Conservation (phyloP, 1,140 invertebrate genomes). For the Heliconius nattereri region DNA sequence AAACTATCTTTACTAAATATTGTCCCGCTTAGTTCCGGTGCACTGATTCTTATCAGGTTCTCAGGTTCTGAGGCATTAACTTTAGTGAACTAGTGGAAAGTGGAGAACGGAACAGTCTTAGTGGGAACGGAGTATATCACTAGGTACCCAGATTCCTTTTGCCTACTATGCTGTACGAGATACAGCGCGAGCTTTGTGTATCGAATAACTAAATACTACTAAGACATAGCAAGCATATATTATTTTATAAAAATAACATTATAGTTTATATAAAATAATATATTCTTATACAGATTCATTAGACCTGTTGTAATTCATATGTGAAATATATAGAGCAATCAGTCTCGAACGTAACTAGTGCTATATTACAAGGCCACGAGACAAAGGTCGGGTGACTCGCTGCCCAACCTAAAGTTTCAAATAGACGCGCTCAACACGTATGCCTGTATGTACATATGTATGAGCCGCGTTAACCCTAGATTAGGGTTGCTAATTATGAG, state of each 20-base stretch:
- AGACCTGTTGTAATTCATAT: not conserved
- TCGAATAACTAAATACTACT: no score
- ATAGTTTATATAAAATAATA: not conserved
- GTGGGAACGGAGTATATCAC: no score
- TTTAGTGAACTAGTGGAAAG: no score
- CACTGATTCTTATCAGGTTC: no score
- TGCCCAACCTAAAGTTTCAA: slow-evolving; percentile 24
- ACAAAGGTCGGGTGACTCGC: slow-evolving; percentile 31
- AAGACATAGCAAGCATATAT: no score
- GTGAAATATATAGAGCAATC: slow-evolving; percentile 18
- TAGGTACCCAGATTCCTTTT: no score
- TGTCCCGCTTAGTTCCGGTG: no score
- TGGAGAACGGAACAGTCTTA: no score
- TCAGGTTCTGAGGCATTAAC: no score
- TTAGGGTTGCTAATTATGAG: not conserved
- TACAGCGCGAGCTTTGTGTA: no score
- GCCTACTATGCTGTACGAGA: no score
- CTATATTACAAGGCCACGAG: slow-evolving; percentile 27
- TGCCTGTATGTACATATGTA: not conserved
- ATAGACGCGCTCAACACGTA: slow-evolving; percentile 20
- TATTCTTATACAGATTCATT: not conserved
- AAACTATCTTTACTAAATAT: no score
- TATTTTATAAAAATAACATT: not conserved
- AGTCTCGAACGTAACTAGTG: slow-evolving; percentile 12
- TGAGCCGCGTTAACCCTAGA: not conserved